Conservation (phyloP, 2,113 vertebrate genomes). For the Romanogobio albipinnatus region DNA sequence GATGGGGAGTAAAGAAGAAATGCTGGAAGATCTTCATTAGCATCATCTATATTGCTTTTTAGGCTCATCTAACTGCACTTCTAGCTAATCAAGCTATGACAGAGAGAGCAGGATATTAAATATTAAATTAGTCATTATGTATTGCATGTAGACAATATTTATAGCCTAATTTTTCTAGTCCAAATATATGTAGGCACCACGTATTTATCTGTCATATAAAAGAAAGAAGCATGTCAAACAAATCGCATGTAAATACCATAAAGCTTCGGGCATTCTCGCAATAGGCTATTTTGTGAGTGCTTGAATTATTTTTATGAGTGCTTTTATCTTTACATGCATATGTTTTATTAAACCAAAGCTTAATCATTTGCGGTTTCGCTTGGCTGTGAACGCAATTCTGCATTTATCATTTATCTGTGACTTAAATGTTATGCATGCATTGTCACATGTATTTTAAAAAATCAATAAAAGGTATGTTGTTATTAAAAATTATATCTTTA, state of each 20-base stretch:
- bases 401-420: neutral
- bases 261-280: neutral
- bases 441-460: neutral
- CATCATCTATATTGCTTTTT: neutral
- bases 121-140: neutral
- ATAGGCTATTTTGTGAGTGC: neutral
- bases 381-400: neutral
- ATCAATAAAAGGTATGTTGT: neutral
- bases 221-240: neutral
- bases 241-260: conserved; percentile 14
- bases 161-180: neutral
- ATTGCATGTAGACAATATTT: conserved; percentile 36
- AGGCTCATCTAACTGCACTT: neutral
- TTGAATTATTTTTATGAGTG: neutral
- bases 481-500: neutral
- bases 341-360: neutral
- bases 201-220: conserved; percentile 29
- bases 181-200: neutral
- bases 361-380: neutral
- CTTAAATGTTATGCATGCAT: conserved; percentile 26
- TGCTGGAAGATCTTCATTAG: neutral
- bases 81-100: neutral
- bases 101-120: neutral
- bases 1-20: neutral
- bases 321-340: neutral